Conservation (phyloP, 2,797 vertebrate genomes). For the Emys orbicularis region DNA sequence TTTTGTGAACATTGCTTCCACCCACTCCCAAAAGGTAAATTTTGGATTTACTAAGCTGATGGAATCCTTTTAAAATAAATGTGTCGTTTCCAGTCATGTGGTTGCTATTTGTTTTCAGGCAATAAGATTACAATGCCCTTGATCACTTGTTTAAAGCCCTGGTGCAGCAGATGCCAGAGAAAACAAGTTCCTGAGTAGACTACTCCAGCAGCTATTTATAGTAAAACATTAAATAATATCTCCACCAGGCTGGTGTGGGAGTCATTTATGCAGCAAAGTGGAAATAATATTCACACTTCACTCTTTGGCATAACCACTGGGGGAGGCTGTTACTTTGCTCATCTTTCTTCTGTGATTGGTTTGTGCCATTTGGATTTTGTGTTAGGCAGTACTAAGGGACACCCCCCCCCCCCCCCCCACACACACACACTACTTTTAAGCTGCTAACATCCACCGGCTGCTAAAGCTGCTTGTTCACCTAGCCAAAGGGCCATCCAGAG, state of each 20-base stretch:
- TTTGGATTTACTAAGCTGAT: background rate
- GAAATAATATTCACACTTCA: slow-evolving; percentile 7
- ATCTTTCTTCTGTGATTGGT: background rate
- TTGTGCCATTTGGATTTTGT: background rate
- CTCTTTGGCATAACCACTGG: slow-evolving; percentile 15
- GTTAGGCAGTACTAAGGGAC: background rate
- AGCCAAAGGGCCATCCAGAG: slow-evolving; percentile 32
- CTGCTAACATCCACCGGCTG: background rate
- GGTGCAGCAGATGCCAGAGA: slow-evolving; percentile 4
- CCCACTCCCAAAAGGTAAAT: background rate
- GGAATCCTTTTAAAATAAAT: background rate
- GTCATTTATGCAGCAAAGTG: background rate
- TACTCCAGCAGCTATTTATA: slow-evolving; percentile 46
- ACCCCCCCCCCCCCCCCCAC: background rate
- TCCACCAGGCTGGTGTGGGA: slow-evolving; percentile 21
- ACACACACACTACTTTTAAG: background rate
- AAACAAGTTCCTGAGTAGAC: slow-evolving; percentile 23
- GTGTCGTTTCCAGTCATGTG: background rate
- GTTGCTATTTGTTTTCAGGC: background rate
- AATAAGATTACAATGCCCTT: background rate
- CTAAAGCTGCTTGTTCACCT: slow-evolving; percentile 14
- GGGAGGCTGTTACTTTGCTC: slow-evolving; percentile 40
- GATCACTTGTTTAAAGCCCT: background rate
- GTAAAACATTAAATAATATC: background rate
- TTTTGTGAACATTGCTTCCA: background rate